These are phyloP conservation scores for Chaetogeoica ovagalla DNA, from an alignment of 2,888 invertebrate species.

Conservation along the genomic window DNA sequence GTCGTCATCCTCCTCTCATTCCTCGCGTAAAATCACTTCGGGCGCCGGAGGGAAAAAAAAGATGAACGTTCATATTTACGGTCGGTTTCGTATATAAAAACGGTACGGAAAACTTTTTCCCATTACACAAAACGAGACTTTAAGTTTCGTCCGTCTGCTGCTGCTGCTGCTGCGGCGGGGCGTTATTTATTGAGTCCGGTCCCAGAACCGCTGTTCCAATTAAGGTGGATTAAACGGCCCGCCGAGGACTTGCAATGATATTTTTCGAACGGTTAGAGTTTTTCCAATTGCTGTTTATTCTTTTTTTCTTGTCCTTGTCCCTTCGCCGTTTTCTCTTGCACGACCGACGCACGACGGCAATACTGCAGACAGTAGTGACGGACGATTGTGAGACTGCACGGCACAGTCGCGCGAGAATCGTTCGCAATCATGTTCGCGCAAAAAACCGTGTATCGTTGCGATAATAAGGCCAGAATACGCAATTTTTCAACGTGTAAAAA, in stretches of 20 bases:
- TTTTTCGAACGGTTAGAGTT: slow-evolving; percentile 38
- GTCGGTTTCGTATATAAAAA: slow-evolving; percentile 42
- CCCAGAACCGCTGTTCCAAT: slow-evolving; percentile 50
- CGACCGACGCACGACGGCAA: neutral
- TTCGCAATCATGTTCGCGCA: no score
- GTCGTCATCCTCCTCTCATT: neutral
- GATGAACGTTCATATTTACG: slow-evolving; percentile 44
- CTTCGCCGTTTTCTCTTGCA: no score
- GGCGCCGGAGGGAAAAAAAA: neutral
- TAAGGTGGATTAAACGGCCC: slow-evolving; percentile 51
- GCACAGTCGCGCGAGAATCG: no score
- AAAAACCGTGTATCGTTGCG: no score
- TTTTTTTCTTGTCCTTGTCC: neutral
- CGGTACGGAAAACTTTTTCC: slow-evolving; percentile 47
- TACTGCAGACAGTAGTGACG: neutral
- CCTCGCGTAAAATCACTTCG: slow-evolving; percentile 15
- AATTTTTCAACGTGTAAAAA: no score
- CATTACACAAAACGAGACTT: slow-evolving; percentile 49
- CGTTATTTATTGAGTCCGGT: slow-evolving; percentile 52
- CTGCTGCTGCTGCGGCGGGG: no score
- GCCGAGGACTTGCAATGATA: slow-evolving; percentile 31
- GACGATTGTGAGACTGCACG: no score
- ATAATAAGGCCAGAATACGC: no score
- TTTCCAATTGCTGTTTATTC: slow-evolving; percentile 29
- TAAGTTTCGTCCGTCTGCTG: slow-evolving; percentile 32